Evolutionary conservation across 2,113 vertebrate species (phyloP).

Genomic region (Hucho hucho): DNA sequence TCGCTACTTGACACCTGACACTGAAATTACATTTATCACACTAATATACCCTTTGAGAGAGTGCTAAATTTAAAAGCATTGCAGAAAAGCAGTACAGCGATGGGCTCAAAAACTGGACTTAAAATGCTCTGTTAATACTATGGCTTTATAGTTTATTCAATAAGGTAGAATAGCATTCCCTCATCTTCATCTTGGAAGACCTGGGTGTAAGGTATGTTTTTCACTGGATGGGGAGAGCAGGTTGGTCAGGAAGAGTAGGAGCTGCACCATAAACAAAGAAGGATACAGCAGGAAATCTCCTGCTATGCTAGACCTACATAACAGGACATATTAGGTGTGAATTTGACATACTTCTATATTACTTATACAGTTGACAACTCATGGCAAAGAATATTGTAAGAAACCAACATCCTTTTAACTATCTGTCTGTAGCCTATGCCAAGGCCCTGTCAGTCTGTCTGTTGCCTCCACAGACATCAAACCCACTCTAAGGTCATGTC

Average conservation of each 20-base stretch:
- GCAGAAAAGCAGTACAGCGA: no score
- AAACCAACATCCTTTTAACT: not conserved
- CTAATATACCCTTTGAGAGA: no score
- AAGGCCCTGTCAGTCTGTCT: not conserved
- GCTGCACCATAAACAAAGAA: conserved; percentile 18
- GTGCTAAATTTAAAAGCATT: no score
- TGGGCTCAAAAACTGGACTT: no score
- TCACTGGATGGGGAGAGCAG: conserved; percentile 1
- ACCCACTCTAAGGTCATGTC: conserved; percentile 6
- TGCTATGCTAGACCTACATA: not conserved
- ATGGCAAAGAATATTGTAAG: conserved; percentile 8
- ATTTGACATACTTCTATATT: not conserved
- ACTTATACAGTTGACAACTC: not conserved
- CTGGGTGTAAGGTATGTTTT: conserved; percentile 22
- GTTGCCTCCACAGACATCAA: conserved; percentile 1
- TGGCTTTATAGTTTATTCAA: no score
- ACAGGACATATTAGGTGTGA: conserved; percentile 13
- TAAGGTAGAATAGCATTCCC: not conserved
- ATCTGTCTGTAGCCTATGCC: not conserved
- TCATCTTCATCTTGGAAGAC: not conserved
- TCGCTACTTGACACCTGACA: no score
- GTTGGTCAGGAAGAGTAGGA: not conserved
- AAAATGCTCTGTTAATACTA: no score
- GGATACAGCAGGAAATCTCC: conserved; percentile 4
- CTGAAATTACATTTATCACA: no score